phyloP scores from a whole-genome alignment of 2,797 vertebrate genomes.

The Echeneis naucrates region DNA sequence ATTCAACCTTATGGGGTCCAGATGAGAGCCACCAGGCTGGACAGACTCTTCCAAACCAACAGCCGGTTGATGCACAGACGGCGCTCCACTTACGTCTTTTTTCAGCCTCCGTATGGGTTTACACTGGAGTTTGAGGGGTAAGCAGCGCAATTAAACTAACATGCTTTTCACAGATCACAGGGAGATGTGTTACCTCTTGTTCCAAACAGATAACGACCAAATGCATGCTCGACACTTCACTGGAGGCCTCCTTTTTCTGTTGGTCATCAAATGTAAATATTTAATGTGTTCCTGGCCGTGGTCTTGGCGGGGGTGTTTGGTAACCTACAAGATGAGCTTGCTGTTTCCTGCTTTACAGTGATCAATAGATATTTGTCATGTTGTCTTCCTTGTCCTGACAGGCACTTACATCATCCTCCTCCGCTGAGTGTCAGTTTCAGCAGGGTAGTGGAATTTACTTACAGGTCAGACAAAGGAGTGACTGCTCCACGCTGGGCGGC shows the following conservation, averaged over 20 bases:
- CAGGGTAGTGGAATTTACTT: slow-evolving; percentile 77
- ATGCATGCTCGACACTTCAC: slow-evolving; percentile 10
- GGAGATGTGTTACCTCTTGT: slow-evolving; percentile 41
- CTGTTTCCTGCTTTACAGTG: slow-evolving; percentile 74
- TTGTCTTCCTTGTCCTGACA: slow-evolving; percentile 69
- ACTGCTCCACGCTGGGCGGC: slow-evolving; percentile 29
- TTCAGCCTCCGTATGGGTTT: slow-evolving; percentile 37
- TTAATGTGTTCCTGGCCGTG: slow-evolving; percentile 74
- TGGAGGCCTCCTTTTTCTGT: slow-evolving; percentile 52
- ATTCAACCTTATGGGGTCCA: slow-evolving; percentile 78
- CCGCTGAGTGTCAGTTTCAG: slow-evolving; percentile 74
- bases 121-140: slow-evolving; percentile 54
- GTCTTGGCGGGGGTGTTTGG: slow-evolving; percentile 73
- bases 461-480: slow-evolving; percentile 75
- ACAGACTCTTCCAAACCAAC: slow-evolving; percentile 55
- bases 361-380: slow-evolving; percentile 78
- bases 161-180: slow-evolving; percentile 51
- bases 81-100: slow-evolving; percentile 6
- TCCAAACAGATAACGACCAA: slow-evolving; percentile 25
- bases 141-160: slow-evolving; percentile 47
- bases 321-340: slow-evolving; percentile 78
- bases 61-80: slow-evolving; percentile 39
- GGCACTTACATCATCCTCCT: slow-evolving; percentile 73
- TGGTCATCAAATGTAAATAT: slow-evolving; percentile 82
- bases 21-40: slow-evolving; percentile 79